phyloP scores from a whole-genome alignment of 2,113 vertebrate genomes.

The Hoplias malabaricus region DNA sequence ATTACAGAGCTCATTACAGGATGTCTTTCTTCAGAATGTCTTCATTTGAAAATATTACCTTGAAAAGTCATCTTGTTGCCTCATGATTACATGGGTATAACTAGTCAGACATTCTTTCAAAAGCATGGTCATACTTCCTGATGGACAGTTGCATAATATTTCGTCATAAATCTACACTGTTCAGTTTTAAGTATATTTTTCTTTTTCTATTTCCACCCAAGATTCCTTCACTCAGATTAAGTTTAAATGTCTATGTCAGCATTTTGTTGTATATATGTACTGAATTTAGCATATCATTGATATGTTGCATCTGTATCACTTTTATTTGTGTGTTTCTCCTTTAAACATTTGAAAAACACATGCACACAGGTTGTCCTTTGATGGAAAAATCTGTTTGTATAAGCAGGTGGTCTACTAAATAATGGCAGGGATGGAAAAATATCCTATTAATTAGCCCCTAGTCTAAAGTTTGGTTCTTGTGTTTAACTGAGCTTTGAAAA shows the following conservation, averaged over 20 bases:
- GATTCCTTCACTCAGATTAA: background rate
- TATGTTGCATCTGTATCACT: background rate
- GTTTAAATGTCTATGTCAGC: background rate
- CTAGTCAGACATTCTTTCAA: background rate
- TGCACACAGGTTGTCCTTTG: too few relatives aligned
- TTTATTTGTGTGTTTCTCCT: background rate
- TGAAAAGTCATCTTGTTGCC: constrained; percentile 1
- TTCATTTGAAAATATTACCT: background rate
- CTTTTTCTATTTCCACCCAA: background rate
- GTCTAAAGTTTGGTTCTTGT: background rate
- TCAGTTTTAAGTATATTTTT: background rate
- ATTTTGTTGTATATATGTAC: background rate
- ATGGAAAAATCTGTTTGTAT: background rate
- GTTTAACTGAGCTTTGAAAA: background rate
- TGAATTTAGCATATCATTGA: background rate
- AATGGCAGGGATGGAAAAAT: background rate
- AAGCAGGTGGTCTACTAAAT: background rate
- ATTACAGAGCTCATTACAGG: background rate
- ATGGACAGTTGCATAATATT: constrained; percentile 13
- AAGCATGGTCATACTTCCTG: background rate
- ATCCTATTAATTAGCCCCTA: background rate
- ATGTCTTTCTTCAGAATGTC: background rate
- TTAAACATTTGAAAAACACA: background rate
- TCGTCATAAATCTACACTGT: background rate
- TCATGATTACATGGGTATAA: constrained; percentile 5